phyloP scores from a whole-genome alignment of 2,113 vertebrate genomes.

The Vireo altiloquus region DNA sequence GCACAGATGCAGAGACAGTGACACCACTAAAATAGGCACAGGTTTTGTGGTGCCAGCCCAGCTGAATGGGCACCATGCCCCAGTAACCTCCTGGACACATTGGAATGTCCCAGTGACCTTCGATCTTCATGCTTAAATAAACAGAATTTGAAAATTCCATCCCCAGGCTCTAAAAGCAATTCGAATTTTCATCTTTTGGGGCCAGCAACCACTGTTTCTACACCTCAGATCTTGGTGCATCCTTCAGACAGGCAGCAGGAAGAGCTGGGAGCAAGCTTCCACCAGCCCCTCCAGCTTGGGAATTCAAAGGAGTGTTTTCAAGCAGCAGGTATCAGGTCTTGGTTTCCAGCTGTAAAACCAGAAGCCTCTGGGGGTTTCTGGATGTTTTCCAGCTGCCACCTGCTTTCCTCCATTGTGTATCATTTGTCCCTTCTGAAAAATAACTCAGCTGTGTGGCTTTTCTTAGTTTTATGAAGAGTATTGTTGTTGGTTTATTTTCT shows the following conservation, averaged over 20 bases:
- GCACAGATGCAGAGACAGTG: background rate
- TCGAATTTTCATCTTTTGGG: background rate
- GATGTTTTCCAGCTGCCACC: background rate
- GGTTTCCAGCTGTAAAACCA: background rate
- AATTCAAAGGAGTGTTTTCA: fast-evolving
- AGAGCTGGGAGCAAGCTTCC: fast-evolving
- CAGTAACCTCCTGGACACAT: fast-evolving
- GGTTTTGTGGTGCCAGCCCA: background rate
- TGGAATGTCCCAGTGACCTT: background rate
- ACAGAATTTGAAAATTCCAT: background rate
- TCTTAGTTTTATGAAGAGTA: background rate
- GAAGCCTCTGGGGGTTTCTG: background rate
- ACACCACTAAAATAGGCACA: background rate
- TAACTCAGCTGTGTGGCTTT: background rate
- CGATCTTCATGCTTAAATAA: background rate
- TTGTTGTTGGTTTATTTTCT: background rate
- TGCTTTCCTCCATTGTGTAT: background rate
- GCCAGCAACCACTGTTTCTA: fast-evolving
- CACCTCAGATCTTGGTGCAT: fast-evolving
- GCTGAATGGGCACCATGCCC: fast-evolving
- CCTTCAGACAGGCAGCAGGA: background rate
- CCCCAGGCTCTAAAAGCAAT: background rate
- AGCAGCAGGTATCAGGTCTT: background rate
- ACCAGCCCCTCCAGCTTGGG: background rate
- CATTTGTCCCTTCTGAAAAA: background rate